A percentile compares a stretch with the other conserved stretches of the same genome.
phyloP scores from a whole-genome alignment of 2,797 vertebrate species.

The Lacerta agilis region DNA sequence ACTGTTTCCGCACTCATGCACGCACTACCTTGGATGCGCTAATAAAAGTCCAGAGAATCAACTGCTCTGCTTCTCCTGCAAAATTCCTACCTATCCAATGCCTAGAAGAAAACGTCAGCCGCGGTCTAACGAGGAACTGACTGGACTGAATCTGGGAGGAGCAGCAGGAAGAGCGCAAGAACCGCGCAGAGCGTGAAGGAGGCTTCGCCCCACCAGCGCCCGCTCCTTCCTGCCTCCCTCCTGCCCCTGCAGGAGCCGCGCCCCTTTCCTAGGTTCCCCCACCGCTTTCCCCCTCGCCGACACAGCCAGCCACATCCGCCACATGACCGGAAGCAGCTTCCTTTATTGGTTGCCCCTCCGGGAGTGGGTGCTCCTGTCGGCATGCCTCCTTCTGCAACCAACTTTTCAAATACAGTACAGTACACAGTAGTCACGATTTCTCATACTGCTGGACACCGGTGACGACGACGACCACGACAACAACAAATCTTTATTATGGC shows the following conservation, averaged over 20 bases:
- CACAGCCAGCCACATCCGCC: not conserved
- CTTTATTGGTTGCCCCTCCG: not conserved
- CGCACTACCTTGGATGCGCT: not conserved
- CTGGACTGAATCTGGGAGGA: not conserved
- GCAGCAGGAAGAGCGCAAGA: not conserved
- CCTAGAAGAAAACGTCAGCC: not conserved
- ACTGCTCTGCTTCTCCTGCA: not conserved
- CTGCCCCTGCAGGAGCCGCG: not conserved
- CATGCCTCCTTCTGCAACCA: not conserved
- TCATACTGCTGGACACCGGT: not conserved
- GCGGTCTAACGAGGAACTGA: no score
- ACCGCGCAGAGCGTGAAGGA: no score
- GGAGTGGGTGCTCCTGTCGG: not conserved
- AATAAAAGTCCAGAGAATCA: not conserved
- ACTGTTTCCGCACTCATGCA: not conserved
- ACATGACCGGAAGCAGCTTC: not conserved
- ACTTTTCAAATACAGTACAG: not conserved
- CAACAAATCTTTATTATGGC: no score
- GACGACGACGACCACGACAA: no score
- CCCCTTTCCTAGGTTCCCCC: conserved; percentile 49
- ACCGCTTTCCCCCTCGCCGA: not conserved
- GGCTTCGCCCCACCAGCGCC: not conserved
- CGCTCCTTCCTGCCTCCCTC: not conserved
- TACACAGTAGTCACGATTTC: not conserved
- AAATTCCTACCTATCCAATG: not conserved